Base-by-base conservation (phyloP, 2,888 invertebrate species). In the Drosophila conformis region DNA sequence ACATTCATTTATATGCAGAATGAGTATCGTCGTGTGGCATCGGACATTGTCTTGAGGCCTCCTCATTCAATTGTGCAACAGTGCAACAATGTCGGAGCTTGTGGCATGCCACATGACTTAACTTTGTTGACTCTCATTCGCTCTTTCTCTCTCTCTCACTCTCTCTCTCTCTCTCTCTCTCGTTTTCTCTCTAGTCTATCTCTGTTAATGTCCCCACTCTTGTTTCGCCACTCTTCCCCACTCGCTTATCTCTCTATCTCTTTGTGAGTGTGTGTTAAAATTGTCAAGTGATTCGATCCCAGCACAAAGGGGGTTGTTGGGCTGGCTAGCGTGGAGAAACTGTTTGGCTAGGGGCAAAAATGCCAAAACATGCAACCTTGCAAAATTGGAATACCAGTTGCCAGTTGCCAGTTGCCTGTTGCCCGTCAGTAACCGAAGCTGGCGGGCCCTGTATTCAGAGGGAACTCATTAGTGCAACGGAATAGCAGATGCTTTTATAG, bases 41-140 rank as follows among this genome's bases (percentile, higher is more conserved):
- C 64, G 79, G 79, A 71, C 75, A 71, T 78, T 75, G 79, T 71
- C 79, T 78, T 79, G 56, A 68, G 70, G 58, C 66, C 64, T 59
- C 66, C 61, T 59, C 73, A 53, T 66, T 60, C 68, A 65, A 79
- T 78, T 75, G 65, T 79, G 78, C 80, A 78, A 79, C 78, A 68
- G 63, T 75, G 65, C 75, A 76, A 59, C 75, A 72, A 60, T 78
- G 75, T 33, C 54, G 42, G 53, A 73, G 60, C 75, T 62, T 73
- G 68, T 63, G 73, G 73, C 73, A 69, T 68, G 53, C 59, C 69
- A 46, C 64, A 75, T 68, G 71, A 70, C 67, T 78, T 67, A 74
- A 65, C 77, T 64, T 70, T 72, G 68, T 76, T 67, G 66, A 48
- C 61, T 8, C 15, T 15, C 10, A 18, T 21, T 4, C 49, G 27